Evolutionary conservation across 2,888 invertebrate species (phyloP), one percentile per base, ranked within the genome.

Genomic region (Cephalotes varians): DNA sequence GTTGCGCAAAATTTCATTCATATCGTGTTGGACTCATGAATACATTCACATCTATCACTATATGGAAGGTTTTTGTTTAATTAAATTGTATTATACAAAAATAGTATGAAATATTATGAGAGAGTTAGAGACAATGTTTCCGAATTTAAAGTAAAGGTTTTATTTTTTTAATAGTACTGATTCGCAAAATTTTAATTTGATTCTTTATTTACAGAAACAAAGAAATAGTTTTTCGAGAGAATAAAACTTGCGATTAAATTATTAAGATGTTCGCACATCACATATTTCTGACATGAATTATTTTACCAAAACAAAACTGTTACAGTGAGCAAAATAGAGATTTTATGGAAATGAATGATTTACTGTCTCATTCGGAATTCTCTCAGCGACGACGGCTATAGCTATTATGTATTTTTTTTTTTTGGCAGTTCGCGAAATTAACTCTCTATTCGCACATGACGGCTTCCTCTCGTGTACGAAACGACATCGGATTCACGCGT

Each of bases 401-500:
- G 49, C 58, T 62, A 47, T 65, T 83, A 77, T 82, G 2, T 15
- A 62, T 65, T 83, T 65, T 83, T 67, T 15, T 74, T 65, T 83
- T 65, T 83, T 67, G 65, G 1, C 72, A 83, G 79, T 65, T 47
- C 65, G 12, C 60, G 67, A 86, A 90, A 90, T 90, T 88, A 87
- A 85, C 85, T 85, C 85, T 40, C 82, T 82, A 85, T 87, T 87
- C 85, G 81, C 64, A 81, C 83, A 77, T 67, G 86, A 86, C 77
- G 79, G 79, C 74, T 67, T 83, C 80, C 85, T 83, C 83, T 76
- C 80, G 58, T 73, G 69, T 76, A 60, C 37, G 65, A 65, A 84
- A 73, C 76, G 76, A 81, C 81, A 73, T 82, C 44, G 82, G 83
- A 89, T 87, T 86, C 83, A 81, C 82, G 84, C 86, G 83, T 54